Evolutionary conservation across 2,797 vertebrate species (phyloP).

Genomic region (Zenarchopterus dispar): DNA sequence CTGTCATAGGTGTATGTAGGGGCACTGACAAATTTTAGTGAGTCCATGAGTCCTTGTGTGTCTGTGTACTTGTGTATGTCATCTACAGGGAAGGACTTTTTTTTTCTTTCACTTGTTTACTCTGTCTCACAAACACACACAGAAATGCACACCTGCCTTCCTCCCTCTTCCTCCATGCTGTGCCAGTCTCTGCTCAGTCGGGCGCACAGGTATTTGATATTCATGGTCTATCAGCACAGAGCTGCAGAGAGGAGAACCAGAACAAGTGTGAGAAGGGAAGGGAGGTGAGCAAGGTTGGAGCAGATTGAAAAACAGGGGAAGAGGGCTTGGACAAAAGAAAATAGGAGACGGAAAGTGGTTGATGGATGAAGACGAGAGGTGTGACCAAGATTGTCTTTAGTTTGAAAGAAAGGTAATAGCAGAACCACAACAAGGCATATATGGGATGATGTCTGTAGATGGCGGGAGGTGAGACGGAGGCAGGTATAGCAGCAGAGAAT

Average conservation of each 20-base stretch:
- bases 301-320: neutral
- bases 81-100: neutral
- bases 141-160: slow-evolving; percentile 26
- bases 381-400: neutral
- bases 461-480: neutral
- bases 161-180: slow-evolving; percentile 37
- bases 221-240: slow-evolving; percentile 67
- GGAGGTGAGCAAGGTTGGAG: neutral
- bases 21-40: neutral
- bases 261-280: slow-evolving; percentile 1
- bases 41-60: too few relatives aligned
- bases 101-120: neutral
- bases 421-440: neutral
- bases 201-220: slow-evolving; percentile 72
- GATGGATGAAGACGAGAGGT: neutral
- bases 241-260: slow-evolving; percentile 41
- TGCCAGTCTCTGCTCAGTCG: slow-evolving; percentile 33
- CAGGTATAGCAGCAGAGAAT: neutral
- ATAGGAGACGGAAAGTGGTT: neutral
- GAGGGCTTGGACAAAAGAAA: neutral
- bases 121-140: slow-evolving; percentile 5
- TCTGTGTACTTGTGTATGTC: too few relatives aligned
- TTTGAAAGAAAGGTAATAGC: neutral
- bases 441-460: slow-evolving; percentile 2
- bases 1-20: neutral